Base-by-base conservation (phyloP, 2,797 vertebrate genomes). In the Graptemys geographica region DNA sequence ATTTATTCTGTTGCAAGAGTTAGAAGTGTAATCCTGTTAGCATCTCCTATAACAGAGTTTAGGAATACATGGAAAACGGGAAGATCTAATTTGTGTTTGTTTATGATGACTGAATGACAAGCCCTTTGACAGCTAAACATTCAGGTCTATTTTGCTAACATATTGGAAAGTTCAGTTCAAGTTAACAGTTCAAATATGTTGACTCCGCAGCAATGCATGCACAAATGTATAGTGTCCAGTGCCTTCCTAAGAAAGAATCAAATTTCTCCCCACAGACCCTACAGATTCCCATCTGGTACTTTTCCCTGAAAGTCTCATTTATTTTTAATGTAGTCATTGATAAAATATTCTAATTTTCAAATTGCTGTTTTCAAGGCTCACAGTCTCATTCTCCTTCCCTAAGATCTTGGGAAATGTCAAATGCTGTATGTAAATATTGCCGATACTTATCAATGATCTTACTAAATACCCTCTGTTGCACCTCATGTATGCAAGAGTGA, bases 151-250 rank as follows among this genome's bases (percentile, higher is more conserved):
- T 97, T 96, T 96, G 87, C 74, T 87, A 90, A 69, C 65, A 86
- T 79, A 13, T 3, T 94, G 51, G 5, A 94, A 92, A 51, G 94
- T 90, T 93, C 83, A 87, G 83, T 88, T 96, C 90, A 94, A 92
- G 89, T 84, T 94, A 94, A n/a, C 65, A 37, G 84, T 83, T 94
- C 86, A 87, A 96, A 94, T 85, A 87, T 33, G 92, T 86, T 1
- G 1, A 95, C 87, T 88, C 89, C 91, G 94, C 93, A 96, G 92
- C 95, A 97, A 96, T 90, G 94, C 79, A 91, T 82, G 80, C 89
- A 74, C 21, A 94, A 44, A 84, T 91, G 94, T 94, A 91, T 81
- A 27, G 81, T 90, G 83, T 82, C 84, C 79, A 52, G 6, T 79
- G 90, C 82, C 86, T 93, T 65, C 37, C 53, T 89, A n/a, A 90